Evolutionary conservation across 2,113 vertebrate genomes (phyloP).

Genomic region (Australoheros scitulus): DNA sequence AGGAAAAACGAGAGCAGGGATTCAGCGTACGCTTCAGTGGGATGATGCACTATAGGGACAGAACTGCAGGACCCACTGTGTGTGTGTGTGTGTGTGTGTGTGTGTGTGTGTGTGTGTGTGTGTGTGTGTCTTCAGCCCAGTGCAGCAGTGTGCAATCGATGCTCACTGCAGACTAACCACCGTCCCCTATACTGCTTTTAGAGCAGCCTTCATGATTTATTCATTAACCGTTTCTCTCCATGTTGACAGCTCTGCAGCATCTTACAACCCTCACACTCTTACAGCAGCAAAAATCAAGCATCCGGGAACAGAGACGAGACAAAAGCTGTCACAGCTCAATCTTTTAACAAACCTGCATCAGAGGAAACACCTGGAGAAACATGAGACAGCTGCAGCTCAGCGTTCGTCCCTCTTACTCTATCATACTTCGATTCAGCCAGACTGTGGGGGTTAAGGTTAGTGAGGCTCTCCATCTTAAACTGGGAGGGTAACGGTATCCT

Average conservation of each 20-base stretch:
- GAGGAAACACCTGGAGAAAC: not conserved
- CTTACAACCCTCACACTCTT: not conserved
- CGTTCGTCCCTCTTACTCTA: too few species aligned
- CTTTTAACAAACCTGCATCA: not conserved
- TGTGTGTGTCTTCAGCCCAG: not conserved
- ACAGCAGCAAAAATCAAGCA: not conserved
- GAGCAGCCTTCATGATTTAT: conserved; percentile 63
- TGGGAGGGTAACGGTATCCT: not conserved
- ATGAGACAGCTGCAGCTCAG: not conserved
- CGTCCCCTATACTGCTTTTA: conserved; percentile 45
- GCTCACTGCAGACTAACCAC: conserved; percentile 24
- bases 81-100: conserved; percentile 15
- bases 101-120: conserved; percentile 24
- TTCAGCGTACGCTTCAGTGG: not conserved
- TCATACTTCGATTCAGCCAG: too few species aligned
- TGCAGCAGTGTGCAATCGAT: conserved; percentile 51
- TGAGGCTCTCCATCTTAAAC: not conserved
- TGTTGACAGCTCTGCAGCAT: conserved; percentile 20
- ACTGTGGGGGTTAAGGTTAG: not conserved
- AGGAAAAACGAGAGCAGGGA: not conserved
- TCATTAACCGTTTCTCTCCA: conserved; percentile 45
- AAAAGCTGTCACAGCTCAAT: not conserved
- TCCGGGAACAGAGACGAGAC: not conserved
- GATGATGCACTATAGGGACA: conserved; percentile 30
- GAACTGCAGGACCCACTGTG: not conserved